Percentiles rank a stretch among this genome's conserved stretches.
Conservation (phyloP, 2,888 invertebrate species). For the Sipha maydis region DNA sequence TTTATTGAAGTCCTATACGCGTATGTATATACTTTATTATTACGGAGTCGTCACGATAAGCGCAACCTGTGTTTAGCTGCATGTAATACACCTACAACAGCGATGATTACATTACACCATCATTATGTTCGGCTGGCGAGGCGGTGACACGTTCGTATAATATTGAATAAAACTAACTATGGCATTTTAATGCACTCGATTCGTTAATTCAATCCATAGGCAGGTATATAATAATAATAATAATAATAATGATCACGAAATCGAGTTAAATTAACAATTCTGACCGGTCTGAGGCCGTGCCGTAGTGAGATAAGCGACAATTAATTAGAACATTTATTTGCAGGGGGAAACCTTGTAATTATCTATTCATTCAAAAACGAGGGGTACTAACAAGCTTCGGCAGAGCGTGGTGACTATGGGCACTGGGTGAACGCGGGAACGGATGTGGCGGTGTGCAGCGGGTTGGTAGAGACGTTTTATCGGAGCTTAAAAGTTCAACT, state of each 20-base stretch:
- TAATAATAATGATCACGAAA: neutral
- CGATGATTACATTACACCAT: neutral
- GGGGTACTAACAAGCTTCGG: constrained; percentile 15
- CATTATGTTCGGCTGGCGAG: too few relatives aligned
- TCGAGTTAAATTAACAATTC: constrained; percentile 37
- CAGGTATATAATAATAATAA: neutral
- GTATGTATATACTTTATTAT: too few relatives aligned
- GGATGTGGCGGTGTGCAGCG: neutral
- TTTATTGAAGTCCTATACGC: too few relatives aligned
- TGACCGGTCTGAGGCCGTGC: neutral
- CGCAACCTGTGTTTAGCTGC: too few relatives aligned
- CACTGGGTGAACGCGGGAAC: neutral
- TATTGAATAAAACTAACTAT: neutral
- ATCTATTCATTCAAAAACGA: constrained; percentile 56
- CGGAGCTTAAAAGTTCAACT: constrained; percentile 46
- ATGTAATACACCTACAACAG: neutral
- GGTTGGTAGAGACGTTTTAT: constrained; percentile 17
- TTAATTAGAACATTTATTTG: constrained; percentile 48
- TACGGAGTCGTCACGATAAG: neutral
- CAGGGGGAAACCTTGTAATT: constrained; percentile 34
- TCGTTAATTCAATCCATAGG: neutral
- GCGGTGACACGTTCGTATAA: too few relatives aligned
- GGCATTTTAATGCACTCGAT: neutral
- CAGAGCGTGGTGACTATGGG: neutral
- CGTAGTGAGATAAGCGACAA: constrained; percentile 36